Conservation (phyloP, 2,113 vertebrate genomes). For the Lampris megalopsis region DNA sequence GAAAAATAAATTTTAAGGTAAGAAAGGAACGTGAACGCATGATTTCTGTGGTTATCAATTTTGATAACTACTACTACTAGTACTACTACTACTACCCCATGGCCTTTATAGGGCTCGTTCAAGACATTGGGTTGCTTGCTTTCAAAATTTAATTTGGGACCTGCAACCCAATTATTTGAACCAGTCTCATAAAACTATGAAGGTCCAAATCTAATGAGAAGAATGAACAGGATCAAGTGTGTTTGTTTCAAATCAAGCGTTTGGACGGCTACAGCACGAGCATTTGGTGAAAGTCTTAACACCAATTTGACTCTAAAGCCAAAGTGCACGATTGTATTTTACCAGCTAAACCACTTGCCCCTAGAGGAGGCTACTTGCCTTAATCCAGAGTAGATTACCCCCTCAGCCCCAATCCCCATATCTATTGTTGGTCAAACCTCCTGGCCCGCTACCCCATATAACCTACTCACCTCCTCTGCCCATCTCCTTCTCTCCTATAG, state of each 20-base stretch:
- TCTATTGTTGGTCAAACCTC: slow-evolving; percentile 20
- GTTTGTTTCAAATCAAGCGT: background rate
- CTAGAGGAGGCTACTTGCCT: slow-evolving; percentile 5
- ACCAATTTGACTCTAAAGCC: background rate
- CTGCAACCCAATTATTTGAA: too few species aligned
- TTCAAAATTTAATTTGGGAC: too few species aligned
- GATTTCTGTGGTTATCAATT: background rate
- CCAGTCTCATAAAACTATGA: background rate
- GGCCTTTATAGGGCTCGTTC: too few species aligned
- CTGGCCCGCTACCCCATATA: slow-evolving; percentile 36
- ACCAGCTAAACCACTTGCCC: slow-evolving; percentile 30
- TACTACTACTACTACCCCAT: too few species aligned
- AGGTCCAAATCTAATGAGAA: background rate
- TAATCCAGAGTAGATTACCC: slow-evolving; percentile 49
- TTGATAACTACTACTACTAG: background rate
- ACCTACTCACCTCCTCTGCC: slow-evolving; percentile 54
- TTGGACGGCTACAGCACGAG: too few species aligned
- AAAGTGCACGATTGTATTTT: background rate
- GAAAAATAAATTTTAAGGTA: background rate
- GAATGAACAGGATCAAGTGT: background rate
- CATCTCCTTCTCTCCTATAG: slow-evolving; percentile 75
- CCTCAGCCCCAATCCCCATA: slow-evolving; percentile 3
- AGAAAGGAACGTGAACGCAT: background rate
- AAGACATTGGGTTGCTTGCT: too few species aligned
- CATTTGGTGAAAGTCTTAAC: background rate